These are phyloP conservation scores for Eonycteris spelaea DNA, from an alignment of 2,113 vertebrate species.

Conservation along the genomic window DNA sequence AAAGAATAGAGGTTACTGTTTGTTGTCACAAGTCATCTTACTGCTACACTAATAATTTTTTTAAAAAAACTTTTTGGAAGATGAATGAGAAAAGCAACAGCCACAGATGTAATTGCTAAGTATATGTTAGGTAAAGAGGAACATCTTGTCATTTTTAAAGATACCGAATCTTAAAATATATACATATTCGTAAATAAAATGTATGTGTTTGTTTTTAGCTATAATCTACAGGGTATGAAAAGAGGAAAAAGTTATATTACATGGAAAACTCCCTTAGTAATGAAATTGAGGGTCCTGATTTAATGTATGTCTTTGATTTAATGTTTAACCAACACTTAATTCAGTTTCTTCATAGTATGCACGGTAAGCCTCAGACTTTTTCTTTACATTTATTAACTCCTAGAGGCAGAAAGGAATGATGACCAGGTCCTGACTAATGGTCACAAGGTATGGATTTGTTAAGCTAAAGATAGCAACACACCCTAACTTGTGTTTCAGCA, in stretches of 20 bases:
- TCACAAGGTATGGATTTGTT: not conserved
- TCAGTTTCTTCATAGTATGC: not conserved
- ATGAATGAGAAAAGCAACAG: not conserved
- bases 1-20: not conserved
- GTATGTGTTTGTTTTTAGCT: not conserved
- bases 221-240: not conserved
- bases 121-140: not conserved
- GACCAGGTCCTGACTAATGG: not conserved
- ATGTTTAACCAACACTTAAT: not conserved
- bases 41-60: not conserved
- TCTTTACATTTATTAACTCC: not conserved
- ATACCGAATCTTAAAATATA: not conserved
- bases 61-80: not conserved
- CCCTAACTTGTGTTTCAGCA: not conserved
- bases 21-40: not conserved
- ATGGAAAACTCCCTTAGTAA: not conserved
- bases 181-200: not conserved
- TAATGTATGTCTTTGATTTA: not conserved
- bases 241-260: not conserved
- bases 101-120: not conserved
- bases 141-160: not conserved
- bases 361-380: not conserved
- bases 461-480: not conserved
- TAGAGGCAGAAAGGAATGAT: not conserved
- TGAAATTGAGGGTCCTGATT: not conserved